Conservation (phyloP, 2,888 invertebrate genomes). For the Rhimphoctona megacephalus region DNA sequence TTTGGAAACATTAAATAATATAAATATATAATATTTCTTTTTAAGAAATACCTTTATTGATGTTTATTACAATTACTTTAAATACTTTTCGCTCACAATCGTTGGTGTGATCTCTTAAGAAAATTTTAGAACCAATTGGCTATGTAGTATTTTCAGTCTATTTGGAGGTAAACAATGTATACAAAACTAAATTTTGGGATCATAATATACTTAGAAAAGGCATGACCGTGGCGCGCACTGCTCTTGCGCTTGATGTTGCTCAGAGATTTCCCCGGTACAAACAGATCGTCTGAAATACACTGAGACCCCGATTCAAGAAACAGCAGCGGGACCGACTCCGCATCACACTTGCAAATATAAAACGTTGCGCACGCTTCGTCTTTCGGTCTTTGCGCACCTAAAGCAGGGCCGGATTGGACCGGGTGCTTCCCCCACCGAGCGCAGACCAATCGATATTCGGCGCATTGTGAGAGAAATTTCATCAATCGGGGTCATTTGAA, state of each 20-base stretch:
- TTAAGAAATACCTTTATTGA: not conserved
- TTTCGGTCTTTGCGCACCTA: no score
- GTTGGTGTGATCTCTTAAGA: not conserved
- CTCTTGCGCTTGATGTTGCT: slow-evolving; percentile 30
- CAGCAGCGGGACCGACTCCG: no score
- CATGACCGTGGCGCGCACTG: slow-evolving; percentile 6
- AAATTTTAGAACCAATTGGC: slow-evolving; percentile 14
- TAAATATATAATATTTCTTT: not conserved
- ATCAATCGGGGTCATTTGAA: no score
- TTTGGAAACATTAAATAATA: not conserved
- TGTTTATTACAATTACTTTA: not conserved
- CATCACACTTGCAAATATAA: no score
- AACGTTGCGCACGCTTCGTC: no score
- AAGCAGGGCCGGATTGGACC: no score
- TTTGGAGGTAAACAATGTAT: not conserved
- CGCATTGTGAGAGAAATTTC: no score
- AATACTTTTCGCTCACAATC: not conserved
- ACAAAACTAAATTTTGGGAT: slow-evolving; percentile 20
- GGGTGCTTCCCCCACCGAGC: no score
- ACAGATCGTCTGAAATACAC: not conserved
- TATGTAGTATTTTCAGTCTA: not conserved
- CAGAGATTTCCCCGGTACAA: slow-evolving; percentile 20
- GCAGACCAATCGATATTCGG: no score
- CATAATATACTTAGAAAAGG: slow-evolving; percentile 11
- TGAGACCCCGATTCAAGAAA: no score